Percentiles rank a stretch among this genome's conserved stretches.
Evolutionary conservation across 2,113 vertebrate genomes (phyloP).

Genomic region (Urocynchramus pylzowi): DNA sequence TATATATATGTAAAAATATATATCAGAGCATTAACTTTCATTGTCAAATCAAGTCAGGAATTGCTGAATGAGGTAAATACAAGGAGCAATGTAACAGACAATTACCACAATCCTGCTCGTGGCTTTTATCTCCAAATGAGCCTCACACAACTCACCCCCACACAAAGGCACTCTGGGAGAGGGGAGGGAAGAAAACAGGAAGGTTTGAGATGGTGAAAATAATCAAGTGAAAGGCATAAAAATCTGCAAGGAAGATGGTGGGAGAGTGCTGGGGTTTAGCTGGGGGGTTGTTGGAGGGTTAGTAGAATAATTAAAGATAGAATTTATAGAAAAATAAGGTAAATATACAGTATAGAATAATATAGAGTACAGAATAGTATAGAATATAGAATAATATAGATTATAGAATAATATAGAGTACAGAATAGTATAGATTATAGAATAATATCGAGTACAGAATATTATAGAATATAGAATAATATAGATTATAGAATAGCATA

Average conservation of each 20-base stretch:
- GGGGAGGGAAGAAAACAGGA: neutral
- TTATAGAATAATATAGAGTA: neutral
- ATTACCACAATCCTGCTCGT: neutral
- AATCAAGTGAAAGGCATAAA: neutral
- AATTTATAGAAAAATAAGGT: neutral
- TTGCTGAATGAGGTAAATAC: slow-evolving; percentile 19
- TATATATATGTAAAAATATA: neutral
- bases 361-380: neutral
- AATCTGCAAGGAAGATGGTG: neutral
- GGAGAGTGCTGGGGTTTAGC: neutral
- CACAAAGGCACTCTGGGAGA: neutral
- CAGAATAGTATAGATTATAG: neutral
- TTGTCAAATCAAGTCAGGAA: slow-evolving; percentile 1
- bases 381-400: neutral
- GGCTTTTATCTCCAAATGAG: neutral
- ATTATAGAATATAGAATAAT: neutral
- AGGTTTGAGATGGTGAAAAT: neutral
- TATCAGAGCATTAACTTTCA: slow-evolving; percentile 50
- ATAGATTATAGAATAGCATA: neutral
- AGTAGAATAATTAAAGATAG: neutral
- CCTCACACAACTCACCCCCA: neutral
- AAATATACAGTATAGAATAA: neutral
- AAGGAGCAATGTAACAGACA: neutral
- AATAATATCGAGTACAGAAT: neutral
- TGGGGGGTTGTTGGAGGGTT: neutral